phyloP scores from a whole-genome alignment of 1,140 invertebrate genomes.

The Drosophila novamexicana region DNA sequence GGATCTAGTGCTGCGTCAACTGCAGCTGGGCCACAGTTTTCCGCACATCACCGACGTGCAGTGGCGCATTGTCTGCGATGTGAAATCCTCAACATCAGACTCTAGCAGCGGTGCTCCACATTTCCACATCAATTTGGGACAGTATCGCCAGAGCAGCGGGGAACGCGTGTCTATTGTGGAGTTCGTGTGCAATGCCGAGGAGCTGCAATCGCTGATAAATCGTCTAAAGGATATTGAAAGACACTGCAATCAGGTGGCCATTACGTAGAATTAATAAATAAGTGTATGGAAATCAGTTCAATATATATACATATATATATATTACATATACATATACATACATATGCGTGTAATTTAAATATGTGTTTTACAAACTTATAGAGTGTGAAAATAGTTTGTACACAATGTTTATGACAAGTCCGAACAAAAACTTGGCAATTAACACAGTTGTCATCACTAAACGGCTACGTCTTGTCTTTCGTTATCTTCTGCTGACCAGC shows the following conservation, averaged over 20 bases:
- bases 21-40: conserved; percentile 71
- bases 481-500: not conserved
- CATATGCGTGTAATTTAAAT: conserved; percentile 5
- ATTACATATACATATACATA: conserved; percentile 3
- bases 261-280: conserved; percentile 42
- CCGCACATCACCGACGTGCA: conserved; percentile 80
- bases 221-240: conserved; percentile 81
- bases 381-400: conserved; percentile 18
- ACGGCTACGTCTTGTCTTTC: conserved; percentile 23
- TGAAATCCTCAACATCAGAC: conserved; percentile 75
- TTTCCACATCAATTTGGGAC: conserved; percentile 73
- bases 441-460: conserved; percentile 54
- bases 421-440: conserved; percentile 29
- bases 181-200: conserved; percentile 80
- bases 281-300: conserved; percentile 13
- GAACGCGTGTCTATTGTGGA: conserved; percentile 71
- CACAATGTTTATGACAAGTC: conserved; percentile 18
- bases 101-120: conserved; percentile 65
- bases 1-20: conserved; percentile 65
- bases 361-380: conserved; percentile 16
- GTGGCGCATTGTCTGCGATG: conserved; percentile 79
- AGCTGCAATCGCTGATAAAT: conserved; percentile 78
- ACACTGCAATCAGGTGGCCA: conserved; percentile 69
- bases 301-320: conserved; percentile 38
- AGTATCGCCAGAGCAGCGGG: conserved; percentile 66